Evolutionary conservation across 2,797 vertebrate genomes (phyloP), one percentile per base, ranked within the genome.

Genomic region (Gallirallus australis): DNA sequence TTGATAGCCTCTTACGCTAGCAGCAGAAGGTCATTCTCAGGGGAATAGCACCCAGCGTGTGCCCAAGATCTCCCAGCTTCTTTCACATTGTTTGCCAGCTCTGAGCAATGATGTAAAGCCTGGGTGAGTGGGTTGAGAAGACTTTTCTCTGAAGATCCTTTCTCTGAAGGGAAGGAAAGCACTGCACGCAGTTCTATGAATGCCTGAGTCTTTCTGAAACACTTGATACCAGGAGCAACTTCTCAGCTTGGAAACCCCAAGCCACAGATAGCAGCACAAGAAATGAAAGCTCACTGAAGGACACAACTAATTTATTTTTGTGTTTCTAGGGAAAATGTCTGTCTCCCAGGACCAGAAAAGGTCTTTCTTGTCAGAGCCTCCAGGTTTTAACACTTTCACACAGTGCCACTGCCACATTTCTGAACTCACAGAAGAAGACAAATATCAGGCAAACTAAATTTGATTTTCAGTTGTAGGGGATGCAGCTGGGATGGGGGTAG

Each of bases 31-130:
- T 11, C 3, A 13, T 40, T 56, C 61, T 64, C 39, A 33, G 19
- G 6, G 9, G 6, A 19, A 19, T 31, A 0, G 2, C 27, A 69
- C 37, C 50, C 48, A 31, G 7, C 0, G 0, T 16, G 78, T 68
- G 28, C 27, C 35, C 3, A 11, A 20, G 15, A 33, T 48, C 8
- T 42, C 42, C 9, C 25, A 54, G 30, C 9, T 72, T 21, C 6
- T 2, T 59, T 61, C 24, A 15, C 1, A 1, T 59, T 42, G 21
- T n/a, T 68, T 77, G n/a, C 28, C 53, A 54, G 8, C 30, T 54
- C 28, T 30, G 11, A 54, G 28, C 27, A 42, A 3, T 37, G 59
- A 48, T 2, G 5, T 16, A 42, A 23, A 60, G 23, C 17, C 37
- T 57, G 81, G 18, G 27, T 31, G 39, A 70, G 42, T 19, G n/a